Conservation (phyloP, 2,113 vertebrate genomes). For the Oncorhynchus nerka region DNA sequence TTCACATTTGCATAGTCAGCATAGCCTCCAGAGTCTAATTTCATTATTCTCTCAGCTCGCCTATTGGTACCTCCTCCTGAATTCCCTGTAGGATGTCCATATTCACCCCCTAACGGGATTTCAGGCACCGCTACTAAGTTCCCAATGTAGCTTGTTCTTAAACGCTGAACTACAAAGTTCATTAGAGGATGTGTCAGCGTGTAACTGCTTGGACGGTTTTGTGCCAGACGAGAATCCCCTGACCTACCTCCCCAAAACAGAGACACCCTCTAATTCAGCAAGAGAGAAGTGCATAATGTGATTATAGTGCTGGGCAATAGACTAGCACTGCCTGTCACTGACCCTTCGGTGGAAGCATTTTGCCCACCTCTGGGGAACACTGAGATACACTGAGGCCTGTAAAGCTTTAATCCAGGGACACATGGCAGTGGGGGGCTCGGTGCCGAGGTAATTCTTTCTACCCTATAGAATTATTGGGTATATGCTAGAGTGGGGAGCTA, state of each 20-base stretch:
- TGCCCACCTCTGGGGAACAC: constrained; percentile 3
- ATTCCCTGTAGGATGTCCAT: constrained; percentile 11
- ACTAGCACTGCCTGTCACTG: constrained; percentile 27
- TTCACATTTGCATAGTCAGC: background rate
- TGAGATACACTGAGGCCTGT: constrained; percentile 13
- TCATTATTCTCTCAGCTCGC: background rate
- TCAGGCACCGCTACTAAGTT: constrained; percentile 28
- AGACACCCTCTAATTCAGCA: constrained; percentile 27
- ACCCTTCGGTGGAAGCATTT: constrained; percentile 20
- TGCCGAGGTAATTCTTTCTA: constrained; percentile 15
- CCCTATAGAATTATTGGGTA: constrained; percentile 1
- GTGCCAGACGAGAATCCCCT: constrained; percentile 18
- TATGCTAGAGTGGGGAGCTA: constrained; percentile 3
- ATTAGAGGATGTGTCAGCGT: constrained; percentile 37
- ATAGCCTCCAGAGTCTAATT: background rate
- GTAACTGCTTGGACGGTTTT: constrained; percentile 18
- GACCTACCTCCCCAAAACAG: constrained; percentile 27
- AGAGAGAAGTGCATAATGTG: constrained; percentile 35
- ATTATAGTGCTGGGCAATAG: constrained; percentile 30
- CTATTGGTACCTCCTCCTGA: background rate
- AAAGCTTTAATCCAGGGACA: constrained; percentile 27
- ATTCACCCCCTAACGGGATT: constrained; percentile 30
- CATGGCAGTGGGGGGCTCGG: constrained; percentile 22
- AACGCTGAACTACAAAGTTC: constrained; percentile 39
- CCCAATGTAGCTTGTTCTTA: constrained; percentile 29